Base-by-base conservation (phyloP, 2,888 invertebrate species). In the Penaeus monodon region DNA sequence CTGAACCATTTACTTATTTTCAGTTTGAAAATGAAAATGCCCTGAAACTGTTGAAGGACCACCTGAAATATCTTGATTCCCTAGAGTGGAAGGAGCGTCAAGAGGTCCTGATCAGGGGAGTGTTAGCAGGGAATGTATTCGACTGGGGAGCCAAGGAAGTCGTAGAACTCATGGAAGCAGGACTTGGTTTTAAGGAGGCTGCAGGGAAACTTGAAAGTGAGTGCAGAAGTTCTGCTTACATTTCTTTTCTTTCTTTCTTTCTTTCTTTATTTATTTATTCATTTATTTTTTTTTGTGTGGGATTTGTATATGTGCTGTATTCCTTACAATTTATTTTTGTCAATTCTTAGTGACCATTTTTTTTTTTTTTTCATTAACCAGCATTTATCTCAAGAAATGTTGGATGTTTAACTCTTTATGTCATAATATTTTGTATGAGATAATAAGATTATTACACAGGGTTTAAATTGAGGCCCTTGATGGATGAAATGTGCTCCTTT, bases 121-220 rank as follows among this genome's bases (percentile, higher is more conserved):
- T 95, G 70, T 92, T 95, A 68, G 94, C 94, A 92, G 97, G 98
- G 38, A 99, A 99, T 92, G 97, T 99, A 93, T 99, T 99, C 93
- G 99, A 99, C 93, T 98, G 98, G 97, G 99, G 99, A 83, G 98
- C 99, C 2, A 96, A 96, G 92, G 97, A 97, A 91, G 96, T 98
- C 6, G 95, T 96, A 29, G 94, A 95, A 91, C 95, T 98, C 90
- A 94, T 99, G 93, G 96, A 97, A 92, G 94, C 94, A 49, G 94
- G 86, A 90, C 96, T 98, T 93, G 96, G 96, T 80, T 95, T 99
- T 90, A 93, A 95, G 91, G 95, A 97, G 92, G 98, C 98, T 7
- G 93, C 96, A 91, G 93, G 94, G 24, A 96, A 95, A 92, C 96
- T 99, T 90, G 96, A 98, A 91, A 93, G 95, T 94, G 91, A 90